These are phyloP conservation scores for Euschistus heros DNA, from an alignment of 1,140 invertebrate genomes.

Conservation along the genomic window DNA sequence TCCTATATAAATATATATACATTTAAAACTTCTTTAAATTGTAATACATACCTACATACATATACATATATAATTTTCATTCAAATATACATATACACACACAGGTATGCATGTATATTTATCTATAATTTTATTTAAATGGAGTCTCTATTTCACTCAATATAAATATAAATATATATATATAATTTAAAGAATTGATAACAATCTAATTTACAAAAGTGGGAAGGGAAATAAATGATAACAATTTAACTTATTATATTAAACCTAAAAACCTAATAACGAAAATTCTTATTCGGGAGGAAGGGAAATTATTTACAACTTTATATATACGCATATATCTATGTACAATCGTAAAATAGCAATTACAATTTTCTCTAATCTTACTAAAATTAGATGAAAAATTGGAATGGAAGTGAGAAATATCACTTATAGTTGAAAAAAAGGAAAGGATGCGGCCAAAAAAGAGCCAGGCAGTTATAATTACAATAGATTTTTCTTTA, in stretches of 20 bases:
- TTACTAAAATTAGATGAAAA: conserved; percentile 16
- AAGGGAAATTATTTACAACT: not conserved
- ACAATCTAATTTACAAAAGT: conserved; percentile 18
- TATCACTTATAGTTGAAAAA: not conserved
- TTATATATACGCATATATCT: not conserved
- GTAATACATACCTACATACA: not conserved
- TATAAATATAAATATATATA: conserved; percentile 3
- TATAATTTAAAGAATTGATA: conserved; percentile 21
- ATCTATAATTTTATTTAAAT: conserved; percentile 2
- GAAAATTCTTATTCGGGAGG: not conserved
- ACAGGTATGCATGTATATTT: not conserved
- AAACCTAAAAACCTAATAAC: not conserved
- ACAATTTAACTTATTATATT: conserved; percentile 10
- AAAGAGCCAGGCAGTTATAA: not conserved
- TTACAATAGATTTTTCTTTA: too few relatives aligned
- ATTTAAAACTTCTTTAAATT: conserved; percentile 6
- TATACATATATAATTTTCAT: too few relatives aligned
- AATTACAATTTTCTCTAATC: conserved; percentile 4
- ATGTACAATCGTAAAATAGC: not conserved
- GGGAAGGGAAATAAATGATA: conserved; percentile 7
- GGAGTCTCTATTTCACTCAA: not conserved
- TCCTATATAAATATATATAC: conserved; percentile 12
- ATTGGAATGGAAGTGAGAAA: conserved; percentile 17
- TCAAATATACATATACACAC: too few relatives aligned
- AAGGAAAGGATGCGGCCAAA: not conserved